Evolutionary conservation across 2,888 invertebrate species (phyloP).

Genomic region (Podotricha telesiphe): DNA sequence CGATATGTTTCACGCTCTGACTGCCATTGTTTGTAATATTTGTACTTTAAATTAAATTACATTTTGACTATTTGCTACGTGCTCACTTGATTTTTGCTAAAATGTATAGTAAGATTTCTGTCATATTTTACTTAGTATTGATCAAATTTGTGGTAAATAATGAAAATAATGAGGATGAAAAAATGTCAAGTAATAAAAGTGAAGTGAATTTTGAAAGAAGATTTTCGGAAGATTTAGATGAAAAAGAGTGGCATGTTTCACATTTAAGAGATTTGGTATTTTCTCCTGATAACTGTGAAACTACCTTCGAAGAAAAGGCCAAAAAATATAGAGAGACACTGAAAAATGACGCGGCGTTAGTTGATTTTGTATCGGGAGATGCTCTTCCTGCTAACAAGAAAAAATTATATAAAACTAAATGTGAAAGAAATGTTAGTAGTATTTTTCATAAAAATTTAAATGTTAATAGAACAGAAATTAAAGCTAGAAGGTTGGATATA

Average conservation of each 20-base stretch:
- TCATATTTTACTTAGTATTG: not conserved
- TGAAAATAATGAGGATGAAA: conserved; percentile 17
- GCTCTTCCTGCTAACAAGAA: conserved; percentile 51
- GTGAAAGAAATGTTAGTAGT: conserved; percentile 43
- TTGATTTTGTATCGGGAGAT: conserved; percentile 60
- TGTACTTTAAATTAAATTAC: not conserved
- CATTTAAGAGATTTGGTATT: conserved; percentile 55
- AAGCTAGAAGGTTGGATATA: conserved; percentile 29
- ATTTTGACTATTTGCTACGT: not conserved
- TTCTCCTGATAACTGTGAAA: conserved; percentile 50
- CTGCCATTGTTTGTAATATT: not conserved
- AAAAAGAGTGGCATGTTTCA: conserved; percentile 61
- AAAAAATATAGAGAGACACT: conserved; percentile 56
- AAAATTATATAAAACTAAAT: conserved; percentile 50
- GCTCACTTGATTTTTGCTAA: not conserved
- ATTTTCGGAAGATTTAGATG: conserved; percentile 53
- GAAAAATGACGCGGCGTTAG: conserved; percentile 55
- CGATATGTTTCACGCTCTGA: conserved; percentile 12
- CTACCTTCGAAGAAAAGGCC: conserved; percentile 55
- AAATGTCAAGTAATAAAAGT: conserved; percentile 31
- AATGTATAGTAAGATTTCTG: conserved; percentile 16
- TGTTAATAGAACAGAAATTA: conserved; percentile 42
- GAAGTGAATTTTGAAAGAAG: conserved; percentile 47
- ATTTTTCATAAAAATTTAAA: conserved; percentile 19
- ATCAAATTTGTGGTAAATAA: conserved; percentile 2